Conservation (phyloP, 2,888 invertebrate genomes). For the Dicycla oo region DNA sequence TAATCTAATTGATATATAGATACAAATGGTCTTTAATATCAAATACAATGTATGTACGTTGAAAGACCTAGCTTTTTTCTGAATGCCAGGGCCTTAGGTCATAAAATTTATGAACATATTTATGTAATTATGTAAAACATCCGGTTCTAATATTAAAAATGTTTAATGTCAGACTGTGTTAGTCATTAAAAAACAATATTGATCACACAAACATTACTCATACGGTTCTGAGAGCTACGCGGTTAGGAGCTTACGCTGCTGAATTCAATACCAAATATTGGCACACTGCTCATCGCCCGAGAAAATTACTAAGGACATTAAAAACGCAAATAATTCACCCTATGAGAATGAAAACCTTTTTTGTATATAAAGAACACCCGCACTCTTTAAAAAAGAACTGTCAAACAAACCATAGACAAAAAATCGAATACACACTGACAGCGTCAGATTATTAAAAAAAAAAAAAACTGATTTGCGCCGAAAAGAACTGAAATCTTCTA, state of each 20-base stretch:
- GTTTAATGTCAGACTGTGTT: background rate
- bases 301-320: background rate
- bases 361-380: background rate
- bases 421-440: slow-evolving; percentile 7
- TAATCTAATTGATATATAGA: slow-evolving; percentile 37
- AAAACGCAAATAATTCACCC: background rate
- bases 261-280: slow-evolving; percentile 37
- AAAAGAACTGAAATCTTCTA: slow-evolving; percentile 17
- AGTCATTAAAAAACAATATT: slow-evolving; percentile 20
- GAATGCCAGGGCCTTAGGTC: background rate
- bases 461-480: background rate
- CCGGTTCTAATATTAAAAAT: background rate
- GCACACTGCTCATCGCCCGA: background rate
- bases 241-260: slow-evolving; percentile 32
- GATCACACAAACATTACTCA: slow-evolving; percentile 23
- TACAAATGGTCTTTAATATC: slow-evolving; percentile 1
- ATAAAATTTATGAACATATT: background rate
- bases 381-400: background rate
- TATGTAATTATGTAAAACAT: background rate
- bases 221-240: too few relatives aligned
- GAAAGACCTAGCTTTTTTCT: background rate
- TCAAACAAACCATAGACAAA: slow-evolving; percentile 24
- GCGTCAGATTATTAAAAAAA: background rate
- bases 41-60: background rate
- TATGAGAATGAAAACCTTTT: background rate